phyloP scores from a whole-genome alignment of 1,140 invertebrate genomes.

The Drosophila tani region DNA sequence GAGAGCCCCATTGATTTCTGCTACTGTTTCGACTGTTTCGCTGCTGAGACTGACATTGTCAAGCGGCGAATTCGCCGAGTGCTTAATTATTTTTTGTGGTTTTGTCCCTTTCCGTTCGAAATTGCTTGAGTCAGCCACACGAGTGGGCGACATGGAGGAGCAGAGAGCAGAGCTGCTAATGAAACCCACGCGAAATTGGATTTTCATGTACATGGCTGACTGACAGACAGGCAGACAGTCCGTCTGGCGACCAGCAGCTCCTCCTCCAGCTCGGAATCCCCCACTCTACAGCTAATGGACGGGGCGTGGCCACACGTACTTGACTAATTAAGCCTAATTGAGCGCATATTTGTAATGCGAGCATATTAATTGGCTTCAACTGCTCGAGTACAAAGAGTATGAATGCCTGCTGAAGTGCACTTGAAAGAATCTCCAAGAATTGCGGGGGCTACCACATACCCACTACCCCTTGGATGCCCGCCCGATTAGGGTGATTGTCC shows the following conservation, averaged over 20 bases:
- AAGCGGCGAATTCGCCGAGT: constrained; percentile 71
- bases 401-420: constrained; percentile 48
- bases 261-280: background rate
- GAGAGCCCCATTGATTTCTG: constrained; percentile 33
- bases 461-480: background rate
- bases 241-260: constrained; percentile 23
- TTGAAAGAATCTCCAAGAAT: constrained; percentile 33
- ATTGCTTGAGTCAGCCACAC: constrained; percentile 66
- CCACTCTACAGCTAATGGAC: constrained; percentile 52
- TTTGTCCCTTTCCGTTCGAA: constrained; percentile 61
- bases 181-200: constrained; percentile 78
- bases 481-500: constrained; percentile 32
- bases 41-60: constrained; percentile 66
- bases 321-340: constrained; percentile 79
- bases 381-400: constrained; percentile 52
- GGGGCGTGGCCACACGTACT: constrained; percentile 73
- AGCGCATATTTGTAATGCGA: constrained; percentile 74
- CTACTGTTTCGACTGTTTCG: constrained; percentile 11
- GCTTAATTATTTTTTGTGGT: constrained; percentile 82
- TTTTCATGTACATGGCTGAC: constrained; percentile 73
- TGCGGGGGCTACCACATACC: too few relatives aligned
- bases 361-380: constrained; percentile 71
- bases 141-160: constrained; percentile 9
- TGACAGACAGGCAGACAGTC: constrained; percentile 22
- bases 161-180: constrained; percentile 61